phyloP scores from a whole-genome alignment of 2,113 vertebrate genomes.

The Quiscalus mexicanus region DNA sequence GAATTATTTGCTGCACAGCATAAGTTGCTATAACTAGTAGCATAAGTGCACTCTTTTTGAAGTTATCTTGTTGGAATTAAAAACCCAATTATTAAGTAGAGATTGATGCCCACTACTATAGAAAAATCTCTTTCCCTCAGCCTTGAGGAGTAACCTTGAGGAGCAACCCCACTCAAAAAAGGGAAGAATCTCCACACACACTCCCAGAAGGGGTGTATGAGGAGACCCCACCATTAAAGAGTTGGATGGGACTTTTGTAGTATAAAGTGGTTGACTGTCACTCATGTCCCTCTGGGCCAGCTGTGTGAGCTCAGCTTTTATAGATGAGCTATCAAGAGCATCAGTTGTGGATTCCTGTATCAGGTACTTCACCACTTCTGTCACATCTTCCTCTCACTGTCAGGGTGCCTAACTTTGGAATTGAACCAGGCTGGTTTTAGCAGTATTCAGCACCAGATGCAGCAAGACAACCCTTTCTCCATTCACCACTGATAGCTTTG shows the following conservation, averaged over 20 bases:
- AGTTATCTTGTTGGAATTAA: neutral
- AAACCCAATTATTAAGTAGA: neutral
- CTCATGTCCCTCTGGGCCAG: neutral
- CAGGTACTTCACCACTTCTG: neutral
- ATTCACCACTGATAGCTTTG: neutral
- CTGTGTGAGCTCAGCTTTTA: neutral
- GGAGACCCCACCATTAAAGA: neutral
- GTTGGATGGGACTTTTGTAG: neutral
- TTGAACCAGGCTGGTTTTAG: neutral
- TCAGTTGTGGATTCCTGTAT: no score
- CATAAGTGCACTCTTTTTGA: neutral
- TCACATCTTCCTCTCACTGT: neutral
- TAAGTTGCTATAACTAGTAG: neutral
- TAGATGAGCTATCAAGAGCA: neutral
- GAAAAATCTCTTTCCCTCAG: neutral
- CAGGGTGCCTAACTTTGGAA: neutral
- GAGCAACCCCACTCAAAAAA: no score
- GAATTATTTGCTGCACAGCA: neutral
- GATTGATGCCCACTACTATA: neutral
- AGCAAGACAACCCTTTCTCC: neutral
- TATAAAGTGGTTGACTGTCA: neutral
- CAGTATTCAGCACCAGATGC: neutral
- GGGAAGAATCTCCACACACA: neutral
- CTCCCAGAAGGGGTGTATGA: neutral
- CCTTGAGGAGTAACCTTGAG: neutral